Base-by-base conservation (phyloP, 2,797 vertebrate species). In the Monodelphis domestica region DNA sequence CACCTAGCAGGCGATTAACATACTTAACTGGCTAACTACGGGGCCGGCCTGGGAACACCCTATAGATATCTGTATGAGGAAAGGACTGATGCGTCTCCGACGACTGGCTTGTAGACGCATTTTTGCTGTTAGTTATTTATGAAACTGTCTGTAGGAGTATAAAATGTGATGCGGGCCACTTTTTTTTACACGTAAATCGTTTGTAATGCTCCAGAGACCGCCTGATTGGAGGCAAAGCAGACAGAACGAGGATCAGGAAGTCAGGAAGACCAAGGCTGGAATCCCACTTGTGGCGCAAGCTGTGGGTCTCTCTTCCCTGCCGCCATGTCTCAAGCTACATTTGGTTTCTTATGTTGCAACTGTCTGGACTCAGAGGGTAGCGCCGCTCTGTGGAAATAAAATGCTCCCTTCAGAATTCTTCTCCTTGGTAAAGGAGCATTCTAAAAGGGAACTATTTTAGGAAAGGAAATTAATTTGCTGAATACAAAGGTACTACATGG, bases 181-280 rank as follows among this genome's bases (percentile, higher is more conserved):
- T 95, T 93, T 88, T 28, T 88, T 84, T 57, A 45, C 87, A 33
- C 78, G 88, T 53, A 89, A 88, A n/a, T n/a, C 30, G 90, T 28
- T 90, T 89, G n/a, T 54, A 33, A 91, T 26, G 54, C 26, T 38
- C 30, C 17, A 91, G 89, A 57, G 2, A 12, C 28, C 14, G 54
- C 33, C 84, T 78, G n/a, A 38, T 38, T 78, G n/a, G 78, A 78
- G 63, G 21, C 63, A 45, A 6, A 38, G 17, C 45, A 78, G n/a
- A 38, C 5, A 78, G n/a, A 45, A 70, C 11, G 70, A 78, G 63
- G 17, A 24, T 78, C n/a, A 78, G n/a, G n/a, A 63, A 63, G n/a
- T 78, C 63, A 78, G 7, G 63, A 78, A 78, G 17, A 78, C 38
- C 90, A 88, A 91, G 88, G 84, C 29, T 26, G 29, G 2, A 6